Base-by-base conservation (phyloP, 2,888 invertebrate species). In the Ganaspis brasiliensis region DNA sequence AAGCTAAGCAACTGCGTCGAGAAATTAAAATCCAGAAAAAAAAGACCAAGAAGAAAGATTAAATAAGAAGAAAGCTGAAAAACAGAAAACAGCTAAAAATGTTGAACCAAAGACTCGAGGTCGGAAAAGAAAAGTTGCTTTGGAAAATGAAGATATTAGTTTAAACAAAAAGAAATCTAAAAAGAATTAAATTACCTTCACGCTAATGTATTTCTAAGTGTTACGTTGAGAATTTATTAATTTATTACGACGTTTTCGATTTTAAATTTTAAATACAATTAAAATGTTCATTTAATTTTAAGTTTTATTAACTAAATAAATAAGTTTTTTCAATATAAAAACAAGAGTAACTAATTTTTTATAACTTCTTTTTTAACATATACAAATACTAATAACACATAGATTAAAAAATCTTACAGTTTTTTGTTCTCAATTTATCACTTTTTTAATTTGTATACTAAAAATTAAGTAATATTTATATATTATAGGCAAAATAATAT, bases 101-200 rank as follows among this genome's bases (percentile, higher is more conserved):
- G 40, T 40, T 40, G 40, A 40, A 12, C n/a, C 49, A 49, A 49
- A n/a, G n/a, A 49, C 14, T n/a, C 49, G 49, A 49, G 49, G 49
- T 49, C 49, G n/a, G 49, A 40, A 40, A 40, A 2, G 9, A 40
- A 40, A 2, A 40, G 6, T 14, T 40, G 40, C 6, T 40, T 9
- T 8, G 40, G 40, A 40, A 12, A 40, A 9, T 14, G 14, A 40
- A 40, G 40, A 40, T 14, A 5, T 2, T 12, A 40, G n/a, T n/a
- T n/a, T n/a, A 40, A 12, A 40, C 14, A 40, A 40, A 10, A 40
- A 5, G 12, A 40, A 40, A 40, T 5, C 9, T 40, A 40, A 40
- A 40, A 40, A 40, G 9, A 40, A 40, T 5, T 40, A 40, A 40
- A 12, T 40, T 40, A 40, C 14, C n/a, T n/a, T n/a, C n/a, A n/a